These are phyloP conservation scores for Calyptomena viridis DNA, from an alignment of 2,113 vertebrate species.

Conservation along the genomic window DNA sequence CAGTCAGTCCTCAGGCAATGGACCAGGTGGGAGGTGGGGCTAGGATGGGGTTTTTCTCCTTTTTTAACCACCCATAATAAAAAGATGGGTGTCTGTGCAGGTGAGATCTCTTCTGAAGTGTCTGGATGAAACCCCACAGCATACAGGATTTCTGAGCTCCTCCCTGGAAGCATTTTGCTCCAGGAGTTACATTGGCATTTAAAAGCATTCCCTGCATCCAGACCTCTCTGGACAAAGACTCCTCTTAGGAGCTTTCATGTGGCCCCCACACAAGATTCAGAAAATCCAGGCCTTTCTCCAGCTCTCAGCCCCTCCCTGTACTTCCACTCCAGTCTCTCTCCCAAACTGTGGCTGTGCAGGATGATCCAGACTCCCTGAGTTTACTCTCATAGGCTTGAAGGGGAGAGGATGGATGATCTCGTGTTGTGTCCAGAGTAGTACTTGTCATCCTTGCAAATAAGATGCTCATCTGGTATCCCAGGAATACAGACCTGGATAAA, in stretches of 20 bases:
- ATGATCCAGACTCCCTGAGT: rapidly evolving
- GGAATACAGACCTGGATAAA: neutral
- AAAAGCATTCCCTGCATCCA: neutral
- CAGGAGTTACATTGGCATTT: neutral
- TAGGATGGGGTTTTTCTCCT: neutral
- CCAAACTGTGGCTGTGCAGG: neutral
- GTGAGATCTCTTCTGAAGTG: neutral
- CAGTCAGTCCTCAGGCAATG: neutral
- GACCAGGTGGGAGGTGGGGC: neutral
- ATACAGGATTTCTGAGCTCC: neutral
- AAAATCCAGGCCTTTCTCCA: neutral
- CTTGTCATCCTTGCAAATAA: neutral
- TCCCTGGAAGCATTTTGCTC: neutral
- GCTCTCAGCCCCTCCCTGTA: neutral
- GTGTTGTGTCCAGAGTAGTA: neutral
- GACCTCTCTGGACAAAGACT: neutral
- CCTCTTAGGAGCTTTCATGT: neutral
- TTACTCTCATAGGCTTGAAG: neutral
- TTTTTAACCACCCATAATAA: neutral
- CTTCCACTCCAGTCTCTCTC: neutral
- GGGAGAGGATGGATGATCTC: neutral
- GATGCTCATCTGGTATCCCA: neutral
- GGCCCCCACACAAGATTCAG: neutral
- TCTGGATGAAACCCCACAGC: neutral
- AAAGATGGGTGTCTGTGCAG: neutral